Conservation (phyloP, 1,140 invertebrate genomes). For the Hylyphantes graminicola region DNA sequence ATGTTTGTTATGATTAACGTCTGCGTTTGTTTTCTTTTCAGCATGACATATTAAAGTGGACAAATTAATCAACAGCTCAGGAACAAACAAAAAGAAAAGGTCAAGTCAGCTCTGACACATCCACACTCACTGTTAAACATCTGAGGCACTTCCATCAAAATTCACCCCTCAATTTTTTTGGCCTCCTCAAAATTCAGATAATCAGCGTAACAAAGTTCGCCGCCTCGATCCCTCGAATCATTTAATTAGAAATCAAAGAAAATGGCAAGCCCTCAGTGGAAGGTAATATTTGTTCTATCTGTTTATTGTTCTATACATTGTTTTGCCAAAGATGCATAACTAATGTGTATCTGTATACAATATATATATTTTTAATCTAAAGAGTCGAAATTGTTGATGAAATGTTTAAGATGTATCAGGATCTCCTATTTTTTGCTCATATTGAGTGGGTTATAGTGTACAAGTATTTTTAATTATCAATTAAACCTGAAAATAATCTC, state of each 20-base stretch:
- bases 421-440: no score
- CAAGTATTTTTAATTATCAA: no score
- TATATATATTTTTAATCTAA: no score
- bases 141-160: constrained; percentile 61
- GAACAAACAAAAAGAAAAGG: constrained; percentile 49
- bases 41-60: constrained; percentile 57
- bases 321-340: neutral
- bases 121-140: constrained; percentile 61
- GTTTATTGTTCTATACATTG: neutral
- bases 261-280: constrained; percentile 62
- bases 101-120: constrained; percentile 59
- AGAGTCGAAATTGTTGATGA: no score
- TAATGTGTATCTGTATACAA: no score
- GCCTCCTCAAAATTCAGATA: constrained; percentile 46
- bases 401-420: no score
- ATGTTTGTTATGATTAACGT: neutral
- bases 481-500: no score
- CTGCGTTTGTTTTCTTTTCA: constrained; percentile 21
- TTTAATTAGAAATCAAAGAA: constrained; percentile 51
- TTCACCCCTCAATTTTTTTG: constrained; percentile 36
- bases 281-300: constrained; percentile 15
- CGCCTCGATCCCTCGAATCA: constrained; percentile 41
- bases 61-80: constrained; percentile 57
- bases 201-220: constrained; percentile 27
- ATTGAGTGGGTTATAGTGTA: no score